These are phyloP conservation scores for Orycteropus afer DNA, from an alignment of 2,113 vertebrate species.

Conservation along the genomic window DNA sequence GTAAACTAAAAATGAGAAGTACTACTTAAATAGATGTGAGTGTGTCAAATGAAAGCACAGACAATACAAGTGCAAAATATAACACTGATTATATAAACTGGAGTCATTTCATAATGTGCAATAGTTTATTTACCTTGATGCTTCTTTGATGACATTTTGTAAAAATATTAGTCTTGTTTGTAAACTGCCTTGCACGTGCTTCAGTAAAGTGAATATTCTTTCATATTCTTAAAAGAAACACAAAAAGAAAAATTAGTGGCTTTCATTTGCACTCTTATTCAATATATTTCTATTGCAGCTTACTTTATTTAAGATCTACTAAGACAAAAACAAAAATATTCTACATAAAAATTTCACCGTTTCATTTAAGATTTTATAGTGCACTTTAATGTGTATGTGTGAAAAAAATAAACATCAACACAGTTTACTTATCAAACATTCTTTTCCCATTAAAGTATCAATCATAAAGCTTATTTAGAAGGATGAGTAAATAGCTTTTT, in stretches of 20 bases:
- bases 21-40: background rate
- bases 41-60: background rate
- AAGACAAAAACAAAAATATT: conserved; percentile 52
- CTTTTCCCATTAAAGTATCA: background rate
- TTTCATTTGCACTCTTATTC: conserved; percentile 32
- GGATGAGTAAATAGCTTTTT: background rate
- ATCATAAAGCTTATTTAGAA: conserved; percentile 18
- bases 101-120: conserved; percentile 14
- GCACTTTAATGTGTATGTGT: background rate
- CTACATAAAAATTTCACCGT: conserved; percentile 6
- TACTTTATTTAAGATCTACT: conserved; percentile 30
- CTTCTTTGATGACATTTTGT: conserved; percentile 97
- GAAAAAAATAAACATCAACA: background rate
- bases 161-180: conserved; percentile 95
- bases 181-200: conserved; percentile 96
- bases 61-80: background rate
- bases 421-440: background rate
- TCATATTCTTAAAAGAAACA: conserved; percentile 91
- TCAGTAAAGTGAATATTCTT: conserved; percentile 96
- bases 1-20: background rate
- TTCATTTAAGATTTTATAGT: conserved; percentile 13
- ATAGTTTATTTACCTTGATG: conserved; percentile 89
- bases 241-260: conserved; percentile 64
- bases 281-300: conserved; percentile 40
- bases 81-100: background rate